phyloP scores from a whole-genome alignment of 2,888 invertebrate species.

The Leptopilina myrica region DNA sequence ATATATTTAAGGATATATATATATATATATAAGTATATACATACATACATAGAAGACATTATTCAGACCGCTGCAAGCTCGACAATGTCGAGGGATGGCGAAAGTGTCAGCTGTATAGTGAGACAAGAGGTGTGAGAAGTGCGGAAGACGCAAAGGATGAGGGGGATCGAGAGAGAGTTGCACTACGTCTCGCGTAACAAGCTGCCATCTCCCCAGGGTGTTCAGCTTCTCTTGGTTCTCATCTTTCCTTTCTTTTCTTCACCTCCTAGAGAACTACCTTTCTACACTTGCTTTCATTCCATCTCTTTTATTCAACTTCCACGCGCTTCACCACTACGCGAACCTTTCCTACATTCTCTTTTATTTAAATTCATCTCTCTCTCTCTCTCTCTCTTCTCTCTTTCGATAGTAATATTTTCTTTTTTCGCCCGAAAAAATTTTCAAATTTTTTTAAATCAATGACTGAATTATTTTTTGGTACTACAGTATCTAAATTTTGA shows the following conservation, averaged over 20 bases:
- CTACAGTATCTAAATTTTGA: too few relatives aligned
- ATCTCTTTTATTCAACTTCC: slow-evolving; percentile 38
- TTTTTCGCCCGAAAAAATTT: too few relatives aligned
- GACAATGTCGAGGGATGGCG: slow-evolving; percentile 47
- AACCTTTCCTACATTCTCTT: background rate
- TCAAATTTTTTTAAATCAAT: too few relatives aligned
- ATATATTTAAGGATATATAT: too few relatives aligned
- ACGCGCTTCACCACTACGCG: slow-evolving; percentile 31
- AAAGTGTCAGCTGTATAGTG: slow-evolving; percentile 43
- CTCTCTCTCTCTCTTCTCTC: too few relatives aligned
- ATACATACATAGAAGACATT: slow-evolving; percentile 62
- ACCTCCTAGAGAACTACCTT: slow-evolving; percentile 31
- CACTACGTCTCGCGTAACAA: slow-evolving; percentile 74
- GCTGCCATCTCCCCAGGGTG: slow-evolving; percentile 74
- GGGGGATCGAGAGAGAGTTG: slow-evolving; percentile 62
- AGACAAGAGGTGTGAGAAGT: slow-evolving; percentile 48
- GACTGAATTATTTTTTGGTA: too few relatives aligned
- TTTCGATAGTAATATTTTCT: background rate
- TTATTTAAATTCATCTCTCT: background rate
- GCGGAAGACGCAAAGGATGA: slow-evolving; percentile 28
- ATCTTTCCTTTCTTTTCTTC: slow-evolving; percentile 48
- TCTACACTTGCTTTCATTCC: slow-evolving; percentile 23
- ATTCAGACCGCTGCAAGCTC: slow-evolving; percentile 66
- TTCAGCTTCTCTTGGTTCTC: slow-evolving; percentile 65
- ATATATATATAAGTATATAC: background rate